Percentiles rank a stretch among this genome's conserved stretches.
phyloP scores from a whole-genome alignment of 2,113 vertebrate genomes.

The Amphiprion percula region DNA sequence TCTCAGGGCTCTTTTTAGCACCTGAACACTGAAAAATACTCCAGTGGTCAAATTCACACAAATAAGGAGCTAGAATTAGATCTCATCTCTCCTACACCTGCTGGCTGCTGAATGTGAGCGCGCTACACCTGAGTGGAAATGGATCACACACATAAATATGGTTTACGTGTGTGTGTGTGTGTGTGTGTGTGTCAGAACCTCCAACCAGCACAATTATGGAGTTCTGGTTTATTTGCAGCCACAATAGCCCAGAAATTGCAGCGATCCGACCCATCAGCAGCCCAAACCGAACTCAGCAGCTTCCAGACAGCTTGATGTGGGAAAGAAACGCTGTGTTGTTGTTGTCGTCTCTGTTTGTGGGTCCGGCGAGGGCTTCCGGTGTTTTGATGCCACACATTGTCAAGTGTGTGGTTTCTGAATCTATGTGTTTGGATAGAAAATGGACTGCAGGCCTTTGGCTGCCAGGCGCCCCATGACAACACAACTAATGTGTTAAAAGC shows the following conservation, averaged over 20 bases:
- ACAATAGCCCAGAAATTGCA: conserved; percentile 1
- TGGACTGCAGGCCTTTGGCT: conserved; percentile 19
- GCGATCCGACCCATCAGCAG: conserved; percentile 28
- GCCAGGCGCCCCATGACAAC: conserved; percentile 25
- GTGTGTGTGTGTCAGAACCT: background rate
- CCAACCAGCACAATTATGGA: conserved; percentile 20
- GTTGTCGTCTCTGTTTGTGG: conserved; percentile 57
- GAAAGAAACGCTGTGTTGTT: conserved; percentile 29
- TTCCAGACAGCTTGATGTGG: conserved; percentile 54
- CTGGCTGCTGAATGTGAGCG: conserved; percentile 11
- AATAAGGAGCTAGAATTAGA: background rate
- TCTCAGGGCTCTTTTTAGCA: background rate
- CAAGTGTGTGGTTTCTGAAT: conserved; percentile 16
- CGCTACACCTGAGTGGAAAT: conserved; percentile 13
- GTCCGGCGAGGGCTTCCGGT: conserved; percentile 43
- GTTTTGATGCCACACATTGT: conserved; percentile 34
- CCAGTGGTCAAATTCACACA: background rate
- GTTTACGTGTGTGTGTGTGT: background rate
- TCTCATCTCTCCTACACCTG: background rate
- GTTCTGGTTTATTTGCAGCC: conserved; percentile 37
- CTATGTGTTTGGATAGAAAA: conserved; percentile 35
- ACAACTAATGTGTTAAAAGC: conserved; percentile 14
- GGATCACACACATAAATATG: background rate
- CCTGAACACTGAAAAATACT: background rate
- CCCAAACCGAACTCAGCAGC: conserved; percentile 37